A percentile compares a stretch with the other conserved stretches of the same genome.
phyloP scores from a whole-genome alignment of 2,797 vertebrate species.

The Cetoscarus ocellatus region DNA sequence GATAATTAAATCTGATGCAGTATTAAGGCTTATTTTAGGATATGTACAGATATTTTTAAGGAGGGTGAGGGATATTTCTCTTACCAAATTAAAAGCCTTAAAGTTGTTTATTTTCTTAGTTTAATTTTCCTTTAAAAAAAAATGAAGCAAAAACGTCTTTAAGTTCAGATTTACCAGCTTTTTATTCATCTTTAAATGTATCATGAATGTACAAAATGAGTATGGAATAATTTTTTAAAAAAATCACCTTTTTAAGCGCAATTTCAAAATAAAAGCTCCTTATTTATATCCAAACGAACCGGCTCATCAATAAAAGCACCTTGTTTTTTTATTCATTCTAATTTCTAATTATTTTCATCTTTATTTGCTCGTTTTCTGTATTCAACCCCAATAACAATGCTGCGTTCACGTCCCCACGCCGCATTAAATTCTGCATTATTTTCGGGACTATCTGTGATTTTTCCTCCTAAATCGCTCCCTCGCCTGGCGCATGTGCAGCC shows the following conservation, averaged over 20 bases:
- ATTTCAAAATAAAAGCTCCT: neutral
- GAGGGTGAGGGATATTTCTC: neutral
- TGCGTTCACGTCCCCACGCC: neutral
- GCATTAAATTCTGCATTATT: neutral
- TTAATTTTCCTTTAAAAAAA: too few species aligned
- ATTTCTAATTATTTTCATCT: too few species aligned
- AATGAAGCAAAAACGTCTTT: too few species aligned
- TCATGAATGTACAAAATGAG: too few species aligned
- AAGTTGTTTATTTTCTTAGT: too few species aligned
- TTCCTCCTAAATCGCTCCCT: neutral
- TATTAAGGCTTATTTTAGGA: constrained; percentile 27
- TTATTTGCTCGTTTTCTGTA: neutral
- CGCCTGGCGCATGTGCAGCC: constrained; percentile 24
- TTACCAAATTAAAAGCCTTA: too few species aligned
- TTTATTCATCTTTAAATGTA: too few species aligned
- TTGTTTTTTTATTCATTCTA: neutral
- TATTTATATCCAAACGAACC: neutral
- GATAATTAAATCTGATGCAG: constrained; percentile 61
- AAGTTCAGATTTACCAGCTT: too few species aligned
- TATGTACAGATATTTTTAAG: constrained; percentile 24
- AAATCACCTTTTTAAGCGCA: neutral
- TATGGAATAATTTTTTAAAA: constrained; percentile 4
- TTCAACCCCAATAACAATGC: neutral
- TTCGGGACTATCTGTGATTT: neutral
- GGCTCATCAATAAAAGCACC: neutral